Evolutionary conservation across 2,888 invertebrate species (phyloP), one percentile per base, ranked within the genome.

Genomic region (Cactoblastis cactorum): DNA sequence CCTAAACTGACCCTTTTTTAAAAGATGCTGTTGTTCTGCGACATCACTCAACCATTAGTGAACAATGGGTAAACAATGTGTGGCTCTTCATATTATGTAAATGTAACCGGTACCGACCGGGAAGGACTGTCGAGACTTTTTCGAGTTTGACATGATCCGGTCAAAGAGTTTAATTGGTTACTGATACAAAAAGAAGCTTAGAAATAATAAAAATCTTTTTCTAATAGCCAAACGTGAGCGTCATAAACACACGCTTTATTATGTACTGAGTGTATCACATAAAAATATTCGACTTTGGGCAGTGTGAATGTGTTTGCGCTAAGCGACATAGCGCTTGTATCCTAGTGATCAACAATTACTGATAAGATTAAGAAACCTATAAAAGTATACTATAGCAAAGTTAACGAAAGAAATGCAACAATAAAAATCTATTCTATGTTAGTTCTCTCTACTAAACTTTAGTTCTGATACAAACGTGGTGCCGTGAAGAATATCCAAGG

Each of bases 111-210:
- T 37, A 33, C 33, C 19, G 22, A n/a, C 39, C 17, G 38, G 32
- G 49, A 49, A 49, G 49, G 49, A 49, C 39, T 12, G 37, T 38
- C 39, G 32, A 48, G 48, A 48, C 48, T 32, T 39, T 39, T 49
- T 49, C 19, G 39, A 19, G 18, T 34, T 5, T 32, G 32, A 32
- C 39, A 49, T 32, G 32, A 17, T 39, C 32, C 39, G 49, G 46
- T 35, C 34, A 43, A 22, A 3, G 12, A 32, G 49, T 39, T 39
- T 49, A 38, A 39, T 39, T 49, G 37, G n/a, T n/a, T n/a, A n/a
- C n/a, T n/a, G n/a, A n/a, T n/a, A n/a, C n/a, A n/a, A n/a, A n/a
- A n/a, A n/a, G n/a, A n/a, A n/a, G n/a, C n/a, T n/a, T n/a, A n/a
- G n/a, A n/a, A n/a, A n/a, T n/a, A n/a, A n/a, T n/a, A n/a, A n/a